These are phyloP conservation scores for Macrophya alboannulata DNA, from an alignment of 2,888 invertebrate species.

Conservation along the genomic window DNA sequence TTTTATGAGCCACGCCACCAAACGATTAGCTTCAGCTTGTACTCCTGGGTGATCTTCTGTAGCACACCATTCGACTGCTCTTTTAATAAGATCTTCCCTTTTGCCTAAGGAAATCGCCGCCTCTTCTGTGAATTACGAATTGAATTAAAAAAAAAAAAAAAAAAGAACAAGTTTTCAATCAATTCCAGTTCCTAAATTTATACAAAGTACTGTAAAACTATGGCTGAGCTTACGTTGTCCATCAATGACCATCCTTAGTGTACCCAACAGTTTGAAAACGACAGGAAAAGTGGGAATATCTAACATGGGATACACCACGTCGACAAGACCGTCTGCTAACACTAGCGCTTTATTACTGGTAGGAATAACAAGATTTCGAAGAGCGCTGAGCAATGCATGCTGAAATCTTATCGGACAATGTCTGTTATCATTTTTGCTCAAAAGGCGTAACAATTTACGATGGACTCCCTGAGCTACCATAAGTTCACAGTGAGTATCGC, in stretches of 20 bases:
- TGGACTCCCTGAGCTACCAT: slow-evolving; percentile 92
- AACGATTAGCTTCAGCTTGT: slow-evolving; percentile 90
- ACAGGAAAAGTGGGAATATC: slow-evolving; percentile 88
- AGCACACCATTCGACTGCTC: slow-evolving; percentile 89
- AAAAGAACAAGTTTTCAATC: not conserved
- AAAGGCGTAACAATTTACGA: slow-evolving; percentile 83
- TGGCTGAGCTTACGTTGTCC: slow-evolving; percentile 85
- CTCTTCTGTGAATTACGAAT: slow-evolving; percentile 81
- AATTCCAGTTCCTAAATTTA: not conserved
- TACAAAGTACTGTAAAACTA: slow-evolving; percentile 1
- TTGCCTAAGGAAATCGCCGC: slow-evolving; percentile 87
- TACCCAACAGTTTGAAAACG: slow-evolving; percentile 93
- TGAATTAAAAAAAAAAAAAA: slow-evolving; percentile 34
- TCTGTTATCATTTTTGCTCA: slow-evolving; percentile 73
- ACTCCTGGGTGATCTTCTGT: slow-evolving; percentile 92
- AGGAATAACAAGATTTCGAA: slow-evolving; percentile 90
- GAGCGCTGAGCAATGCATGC: slow-evolving; percentile 89
- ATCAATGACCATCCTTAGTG: slow-evolving; percentile 93
- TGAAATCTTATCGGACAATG: slow-evolving; percentile 81
- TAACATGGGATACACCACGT: slow-evolving; percentile 88
- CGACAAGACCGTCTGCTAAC: slow-evolving; percentile 87
- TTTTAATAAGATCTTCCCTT: slow-evolving; percentile 84
- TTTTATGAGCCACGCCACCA: slow-evolving; percentile 90
- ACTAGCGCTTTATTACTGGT: slow-evolving; percentile 88
- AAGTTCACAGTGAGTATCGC: slow-evolving; percentile 91